These are phyloP conservation scores for Chironomus tepperi DNA, from an alignment of 1,140 invertebrate genomes.

Conservation along the genomic window DNA sequence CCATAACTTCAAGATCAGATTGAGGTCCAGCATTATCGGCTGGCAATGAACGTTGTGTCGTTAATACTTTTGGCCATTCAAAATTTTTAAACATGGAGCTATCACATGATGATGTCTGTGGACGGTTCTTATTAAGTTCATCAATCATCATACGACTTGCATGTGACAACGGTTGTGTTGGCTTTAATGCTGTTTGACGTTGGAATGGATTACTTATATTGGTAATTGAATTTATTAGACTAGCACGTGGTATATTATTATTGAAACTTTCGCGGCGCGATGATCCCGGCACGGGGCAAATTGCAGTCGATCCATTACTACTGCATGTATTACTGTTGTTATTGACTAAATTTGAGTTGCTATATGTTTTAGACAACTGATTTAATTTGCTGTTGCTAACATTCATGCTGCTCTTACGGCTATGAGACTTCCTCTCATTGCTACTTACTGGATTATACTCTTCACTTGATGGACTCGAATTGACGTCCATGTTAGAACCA, in stretches of 20 bases:
- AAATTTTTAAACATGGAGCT: constrained; percentile 24
- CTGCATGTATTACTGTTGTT: too few relatives aligned
- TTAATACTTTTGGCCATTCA: constrained; percentile 26
- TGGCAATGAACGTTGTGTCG: constrained; percentile 27
- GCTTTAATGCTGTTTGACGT: not conserved
- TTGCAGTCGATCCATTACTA: not conserved
- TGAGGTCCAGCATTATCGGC: constrained; percentile 28
- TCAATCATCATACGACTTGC: not conserved
- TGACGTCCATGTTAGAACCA: constrained; percentile 17
- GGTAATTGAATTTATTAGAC: constrained; percentile 27
- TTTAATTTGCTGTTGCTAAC: not conserved
- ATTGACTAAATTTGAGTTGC: constrained; percentile 16
- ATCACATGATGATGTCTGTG: constrained; percentile 26
- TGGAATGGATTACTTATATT: not conserved
- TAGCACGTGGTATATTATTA: constrained; percentile 39
- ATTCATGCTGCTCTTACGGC: not conserved
- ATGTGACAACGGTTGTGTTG: not conserved
- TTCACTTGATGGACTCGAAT: not conserved
- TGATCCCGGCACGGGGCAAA: constrained; percentile 27
- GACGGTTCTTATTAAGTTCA: constrained; percentile 19
- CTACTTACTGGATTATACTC: constrained; percentile 25
- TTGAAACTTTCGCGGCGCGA: constrained; percentile 36
- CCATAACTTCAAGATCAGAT: constrained; percentile 38
- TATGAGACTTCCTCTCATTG: constrained; percentile 25
- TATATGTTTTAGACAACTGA: constrained; percentile 26